Conservation (phyloP, 2,888 invertebrate genomes). For the Cremastinae sp. region DNA sequence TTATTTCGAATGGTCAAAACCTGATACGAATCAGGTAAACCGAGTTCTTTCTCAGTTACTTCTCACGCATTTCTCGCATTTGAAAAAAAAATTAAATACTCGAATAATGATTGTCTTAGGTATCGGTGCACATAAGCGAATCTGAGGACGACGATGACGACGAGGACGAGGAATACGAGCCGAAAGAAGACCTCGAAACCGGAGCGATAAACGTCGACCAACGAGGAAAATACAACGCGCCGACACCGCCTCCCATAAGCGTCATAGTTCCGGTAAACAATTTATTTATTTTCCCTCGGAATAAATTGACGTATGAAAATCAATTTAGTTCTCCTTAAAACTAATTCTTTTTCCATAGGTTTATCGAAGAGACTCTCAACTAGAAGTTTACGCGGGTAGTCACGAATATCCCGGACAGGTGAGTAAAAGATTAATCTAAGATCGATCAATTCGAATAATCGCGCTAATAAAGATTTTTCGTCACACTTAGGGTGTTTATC, state of each 20-base stretch:
- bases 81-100: background rate
- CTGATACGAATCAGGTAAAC: conserved; percentile 85
- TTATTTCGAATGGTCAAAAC: conserved; percentile 98
- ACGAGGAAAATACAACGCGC: conserved; percentile 72
- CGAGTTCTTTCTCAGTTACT: background rate
- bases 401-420: conserved; percentile 94
- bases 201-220: conserved; percentile 72
- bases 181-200: conserved; percentile 83
- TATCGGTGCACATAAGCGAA: conserved; percentile 97
- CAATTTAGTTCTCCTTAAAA: too few relatives aligned
- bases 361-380: conserved; percentile 97
- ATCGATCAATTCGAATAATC: background rate
- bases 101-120: conserved; percentile 72
- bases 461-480: background rate
- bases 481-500: conserved; percentile 92
- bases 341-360: conserved; percentile 91
- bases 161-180: conserved; percentile 83
- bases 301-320: background rate
- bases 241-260: conserved; percentile 73
- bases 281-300: conserved; percentile 6
- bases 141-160: conserved; percentile 95
- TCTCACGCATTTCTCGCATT: background rate
- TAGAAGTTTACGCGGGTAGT: conserved; percentile 97
- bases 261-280: conserved; percentile 76
- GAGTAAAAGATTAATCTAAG: conserved; percentile 19